Evolutionary conservation across 2,113 vertebrate genomes (phyloP).

Genomic region (Prunella himalayana): DNA sequence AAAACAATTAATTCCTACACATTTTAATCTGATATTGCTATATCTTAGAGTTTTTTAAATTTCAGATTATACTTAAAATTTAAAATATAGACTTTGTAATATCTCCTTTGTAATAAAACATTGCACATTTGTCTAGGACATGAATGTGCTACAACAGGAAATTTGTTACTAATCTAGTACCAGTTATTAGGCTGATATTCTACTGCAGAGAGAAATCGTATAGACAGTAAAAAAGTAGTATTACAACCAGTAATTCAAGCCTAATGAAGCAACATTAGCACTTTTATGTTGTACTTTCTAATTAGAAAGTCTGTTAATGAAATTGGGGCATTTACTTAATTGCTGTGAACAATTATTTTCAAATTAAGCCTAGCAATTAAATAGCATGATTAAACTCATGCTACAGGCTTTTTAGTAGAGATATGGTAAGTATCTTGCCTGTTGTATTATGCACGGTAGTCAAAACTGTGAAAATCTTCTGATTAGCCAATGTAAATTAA

Average conservation of each 20-base stretch:
- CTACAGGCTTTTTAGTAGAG: slow-evolving; percentile 51
- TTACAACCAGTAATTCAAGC: slow-evolving; percentile 74
- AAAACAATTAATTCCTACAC: slow-evolving; percentile 15
- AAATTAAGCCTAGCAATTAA: slow-evolving; percentile 76
- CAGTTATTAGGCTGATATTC: slow-evolving; percentile 56
- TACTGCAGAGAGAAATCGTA: slow-evolving; percentile 44
- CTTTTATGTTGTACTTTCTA: slow-evolving; percentile 77
- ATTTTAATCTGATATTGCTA: slow-evolving; percentile 37
- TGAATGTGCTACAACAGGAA: not conserved
- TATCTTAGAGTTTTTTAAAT: not conserved
- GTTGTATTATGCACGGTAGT: slow-evolving; percentile 40
- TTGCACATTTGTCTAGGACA: slow-evolving; percentile 1
- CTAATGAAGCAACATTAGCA: slow-evolving; percentile 77
- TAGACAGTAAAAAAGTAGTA: slow-evolving; percentile 58
- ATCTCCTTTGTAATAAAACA: not conserved
- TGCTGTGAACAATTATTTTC: slow-evolving; percentile 82
- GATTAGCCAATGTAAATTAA: slow-evolving; percentile 61
- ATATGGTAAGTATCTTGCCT: slow-evolving; percentile 42
- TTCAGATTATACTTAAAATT: not conserved
- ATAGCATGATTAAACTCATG: slow-evolving; percentile 71
- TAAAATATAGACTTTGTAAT: slow-evolving; percentile 32
- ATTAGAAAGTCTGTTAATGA: slow-evolving; percentile 80
- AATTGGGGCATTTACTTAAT: slow-evolving; percentile 79
- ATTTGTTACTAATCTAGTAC: slow-evolving; percentile 20
- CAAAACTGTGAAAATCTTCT: slow-evolving; percentile 42